Percentiles rank a stretch among this genome's conserved stretches.
These are phyloP conservation scores for Chroicocephalus ridibundus DNA, from an alignment of 2,113 vertebrate species.

Conservation along the genomic window DNA sequence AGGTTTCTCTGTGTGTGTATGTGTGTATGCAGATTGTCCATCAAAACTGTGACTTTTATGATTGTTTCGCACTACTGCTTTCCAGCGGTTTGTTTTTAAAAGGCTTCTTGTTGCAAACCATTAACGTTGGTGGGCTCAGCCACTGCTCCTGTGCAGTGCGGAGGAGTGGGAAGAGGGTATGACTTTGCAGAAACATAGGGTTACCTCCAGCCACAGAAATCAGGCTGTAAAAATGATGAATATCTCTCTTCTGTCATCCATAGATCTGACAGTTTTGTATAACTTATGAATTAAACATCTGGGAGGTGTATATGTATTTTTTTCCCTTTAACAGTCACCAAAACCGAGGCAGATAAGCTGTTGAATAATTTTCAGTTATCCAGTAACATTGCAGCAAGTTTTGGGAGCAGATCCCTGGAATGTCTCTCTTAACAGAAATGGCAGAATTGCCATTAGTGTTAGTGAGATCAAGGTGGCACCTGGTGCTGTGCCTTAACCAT, in stretches of 20 bases:
- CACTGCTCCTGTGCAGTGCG: not conserved
- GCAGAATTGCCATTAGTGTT: not conserved
- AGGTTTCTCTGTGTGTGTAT: not conserved
- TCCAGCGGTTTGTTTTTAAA: not conserved
- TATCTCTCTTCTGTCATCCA: slow-evolving; percentile 35
- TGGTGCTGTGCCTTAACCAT: not conserved
- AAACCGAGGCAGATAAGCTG: not conserved
- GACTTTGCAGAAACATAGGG: slow-evolving; percentile 38
- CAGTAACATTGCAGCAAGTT: not conserved
- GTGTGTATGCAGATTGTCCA: no score
- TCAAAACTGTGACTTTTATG: not conserved
- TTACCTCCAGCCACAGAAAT: slow-evolving; percentile 24
- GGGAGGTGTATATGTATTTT: slow-evolving; percentile 2
- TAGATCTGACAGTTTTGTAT: slow-evolving; percentile 42
- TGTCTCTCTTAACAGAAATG: not conserved
- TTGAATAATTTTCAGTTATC: slow-evolving; percentile 21
- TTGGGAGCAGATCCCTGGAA: not conserved
- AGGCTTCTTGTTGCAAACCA: not conserved
- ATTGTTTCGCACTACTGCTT: not conserved
- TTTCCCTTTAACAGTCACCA: not conserved
- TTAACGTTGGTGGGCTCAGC: not conserved
- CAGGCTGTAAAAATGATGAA: slow-evolving; percentile 55
- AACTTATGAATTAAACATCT: slow-evolving; percentile 62
- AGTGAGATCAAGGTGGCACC: slow-evolving; percentile 3
- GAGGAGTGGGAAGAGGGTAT: not conserved